A percentile compares a stretch with the other conserved stretches of the same genome.
phyloP scores from a whole-genome alignment of 30 jellyfish, hydroid and myxozoan species.

The Rhopilema esculentum region DNA sequence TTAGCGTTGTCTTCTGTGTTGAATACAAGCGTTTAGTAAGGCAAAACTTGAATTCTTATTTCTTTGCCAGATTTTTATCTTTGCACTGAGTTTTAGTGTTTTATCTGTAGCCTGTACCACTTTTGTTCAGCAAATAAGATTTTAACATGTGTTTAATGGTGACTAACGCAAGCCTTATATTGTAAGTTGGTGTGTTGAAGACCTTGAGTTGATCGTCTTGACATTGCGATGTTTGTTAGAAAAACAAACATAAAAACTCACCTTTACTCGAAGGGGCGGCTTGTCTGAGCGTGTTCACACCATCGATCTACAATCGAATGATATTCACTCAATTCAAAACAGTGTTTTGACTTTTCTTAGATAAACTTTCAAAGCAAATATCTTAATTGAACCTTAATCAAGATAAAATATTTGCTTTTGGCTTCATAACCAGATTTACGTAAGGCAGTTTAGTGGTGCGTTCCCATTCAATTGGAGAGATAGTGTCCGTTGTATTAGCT shows the following conservation, averaged over 20 bases:
- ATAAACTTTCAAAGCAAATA: background rate
- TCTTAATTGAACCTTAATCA: slow-evolving; percentile 29
- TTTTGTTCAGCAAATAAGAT: too few species aligned
- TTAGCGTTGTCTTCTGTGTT: too few species aligned
- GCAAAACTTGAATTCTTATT: too few species aligned
- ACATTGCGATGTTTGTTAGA: background rate
- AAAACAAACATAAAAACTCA: background rate
- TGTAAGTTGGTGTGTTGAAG: background rate
- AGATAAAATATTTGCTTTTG: slow-evolving; percentile 33
- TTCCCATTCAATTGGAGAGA: slow-evolving; percentile 5
- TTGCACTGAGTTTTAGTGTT: too few species aligned
- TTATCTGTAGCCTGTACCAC: too few species aligned
- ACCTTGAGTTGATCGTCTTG: too few species aligned
- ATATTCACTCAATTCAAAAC: background rate
- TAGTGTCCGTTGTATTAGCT: background rate
- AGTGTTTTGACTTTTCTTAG: background rate
- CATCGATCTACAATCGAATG: background rate
- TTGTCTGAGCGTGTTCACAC: background rate
- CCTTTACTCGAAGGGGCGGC: background rate
- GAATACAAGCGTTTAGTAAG: too few species aligned
- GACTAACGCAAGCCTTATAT: too few species aligned
- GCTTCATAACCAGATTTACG: slow-evolving; percentile 4
- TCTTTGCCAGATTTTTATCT: too few species aligned
- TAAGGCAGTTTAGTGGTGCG: slow-evolving; percentile 6
- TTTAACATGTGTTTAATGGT: too few species aligned